Evolutionary conservation across 2,113 vertebrate species (phyloP), one percentile per base, ranked within the genome.

Genomic region (Argyrosomus japonicus): DNA sequence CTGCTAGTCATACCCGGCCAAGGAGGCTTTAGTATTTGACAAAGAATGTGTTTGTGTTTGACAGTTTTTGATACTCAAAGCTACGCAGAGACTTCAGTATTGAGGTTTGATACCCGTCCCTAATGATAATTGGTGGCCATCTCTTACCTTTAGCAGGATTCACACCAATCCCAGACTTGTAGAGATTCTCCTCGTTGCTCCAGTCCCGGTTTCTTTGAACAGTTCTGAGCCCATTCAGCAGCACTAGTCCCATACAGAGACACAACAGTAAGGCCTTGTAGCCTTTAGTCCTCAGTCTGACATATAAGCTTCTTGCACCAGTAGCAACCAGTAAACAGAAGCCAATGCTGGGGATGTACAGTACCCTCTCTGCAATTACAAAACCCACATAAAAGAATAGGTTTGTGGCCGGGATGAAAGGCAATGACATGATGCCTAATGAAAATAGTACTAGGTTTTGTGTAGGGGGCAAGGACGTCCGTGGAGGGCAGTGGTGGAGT

Each of bases 331-430:
- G 95, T 88, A 99, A 94, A 93, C 98, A 98, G 91, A 98, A 99
- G 92, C 98, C 98, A 93, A 99, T 97, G 91, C 98, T 99, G 91
- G 98, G 98, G 86, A 99, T 98, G 96, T 99, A 99, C 4, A 99
- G 96, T 17, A 99, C 97, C 93, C 98, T 95, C 95, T 99, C 98
- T 83, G 98, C 98, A 85, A 99, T 97, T 79, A 99, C 98, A 93
- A 99, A 99, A 85, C 98, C 98, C 4, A 99, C 98, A 78, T 99
- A 99, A 90, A 99, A 99, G 96, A 99, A 99, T 14, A 99, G 90
- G 95, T 99, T 99, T 58, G 97, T 97, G 90, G 98, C 98, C 64
- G 98, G 98, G 92, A 99, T 78, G 87, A 99, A 99, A 72, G 98
- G 97, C 77, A 99, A 84, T 50, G 97, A 95, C 92, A 99, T 91